Base-by-base conservation (phyloP, 1,140 invertebrate species). In the Drosophila persimilis region DNA sequence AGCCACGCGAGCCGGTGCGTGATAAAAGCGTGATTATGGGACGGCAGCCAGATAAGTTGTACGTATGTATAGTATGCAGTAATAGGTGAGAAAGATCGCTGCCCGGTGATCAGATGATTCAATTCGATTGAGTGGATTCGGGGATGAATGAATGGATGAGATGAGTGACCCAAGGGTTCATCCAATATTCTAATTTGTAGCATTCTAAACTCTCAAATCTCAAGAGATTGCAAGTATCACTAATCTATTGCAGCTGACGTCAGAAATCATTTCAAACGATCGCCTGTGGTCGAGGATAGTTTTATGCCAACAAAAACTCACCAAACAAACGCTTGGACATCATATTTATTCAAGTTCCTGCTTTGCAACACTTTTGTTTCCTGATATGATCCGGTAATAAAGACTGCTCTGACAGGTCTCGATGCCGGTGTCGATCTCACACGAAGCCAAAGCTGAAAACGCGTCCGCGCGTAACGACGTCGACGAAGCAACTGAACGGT, bases 251-350 rank as follows among this genome's bases (percentile, higher is more conserved):
- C 24, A 31, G 44, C 45, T 59, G 47, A 8, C 20, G 2, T 24
- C n/a, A 24, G 47, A 9, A 9, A 52, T 51, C 29, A 35, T 9
- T 5, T 39, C n/a, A 53, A 13, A 6, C 11, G 35, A 29, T 52
- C 3, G 22, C 43, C 15, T 9, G 8, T 9, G 8, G 3, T 31
- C 8, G 31, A 31, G 31, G 31, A 31, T 9, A 6, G 20, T 11
- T 20, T 20, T 6, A 5, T 11, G 9, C 11, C 6, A 8, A 3
- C 9, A 26, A n/a, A 17, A 51, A 89, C 84, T 83, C 17, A 88
- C 83, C 52, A 29, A 84, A 45, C 15, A 84, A 44, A 22, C 50
- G 41, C 7, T 73, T 84, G 3, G 72, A 65, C 64, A 88, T 66
- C 73, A 84, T 89, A 8, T 61, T 73, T n/a, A 44, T 48, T 55